phyloP scores from a whole-genome alignment of 2,113 vertebrate species.

The Fulica atra region DNA sequence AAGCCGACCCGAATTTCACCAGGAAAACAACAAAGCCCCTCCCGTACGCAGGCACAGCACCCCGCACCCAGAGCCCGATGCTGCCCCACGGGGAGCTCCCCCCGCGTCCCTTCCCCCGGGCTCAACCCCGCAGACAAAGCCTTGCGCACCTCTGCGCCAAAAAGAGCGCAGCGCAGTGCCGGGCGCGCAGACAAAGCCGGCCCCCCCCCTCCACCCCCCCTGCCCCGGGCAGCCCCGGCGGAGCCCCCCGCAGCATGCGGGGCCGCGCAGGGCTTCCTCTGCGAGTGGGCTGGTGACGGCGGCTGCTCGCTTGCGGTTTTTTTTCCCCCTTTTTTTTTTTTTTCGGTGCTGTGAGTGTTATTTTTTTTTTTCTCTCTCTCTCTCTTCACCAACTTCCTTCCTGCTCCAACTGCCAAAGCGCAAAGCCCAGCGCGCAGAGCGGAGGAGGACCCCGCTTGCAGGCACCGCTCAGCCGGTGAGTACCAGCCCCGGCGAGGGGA shows the following conservation, averaged over 20 bases:
- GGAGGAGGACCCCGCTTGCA: slow-evolving; percentile 52
- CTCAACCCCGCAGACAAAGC: neutral
- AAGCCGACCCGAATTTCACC: neutral
- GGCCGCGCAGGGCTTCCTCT: slow-evolving; percentile 67
- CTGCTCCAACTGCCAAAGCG: slow-evolving; percentile 77
- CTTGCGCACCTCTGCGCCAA: neutral
- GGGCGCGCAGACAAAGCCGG: slow-evolving; percentile 31
- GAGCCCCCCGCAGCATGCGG: slow-evolving; percentile 44
- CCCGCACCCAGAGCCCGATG: neutral
- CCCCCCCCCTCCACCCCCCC: too few relatives aligned
- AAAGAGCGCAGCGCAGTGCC: neutral
- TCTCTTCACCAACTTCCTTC: slow-evolving; percentile 76
- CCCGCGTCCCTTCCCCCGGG: neutral
- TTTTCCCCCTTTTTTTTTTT: neutral
- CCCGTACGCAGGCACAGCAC: neutral
- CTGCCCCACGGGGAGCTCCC: neutral
- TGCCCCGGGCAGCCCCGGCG: neutral
- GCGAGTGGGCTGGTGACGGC: slow-evolving; percentile 45
- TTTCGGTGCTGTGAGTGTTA: neutral
- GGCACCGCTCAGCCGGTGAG: slow-evolving; percentile 21
- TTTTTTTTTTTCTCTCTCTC: neutral
- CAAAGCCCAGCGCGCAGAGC: slow-evolving; percentile 66
- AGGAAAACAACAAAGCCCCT: neutral
- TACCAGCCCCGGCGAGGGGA: neutral
- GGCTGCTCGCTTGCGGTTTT: neutral